Evolutionary conservation across 1,140 invertebrate genomes (phyloP).

Genomic region (Leptinotarsa texana): DNA sequence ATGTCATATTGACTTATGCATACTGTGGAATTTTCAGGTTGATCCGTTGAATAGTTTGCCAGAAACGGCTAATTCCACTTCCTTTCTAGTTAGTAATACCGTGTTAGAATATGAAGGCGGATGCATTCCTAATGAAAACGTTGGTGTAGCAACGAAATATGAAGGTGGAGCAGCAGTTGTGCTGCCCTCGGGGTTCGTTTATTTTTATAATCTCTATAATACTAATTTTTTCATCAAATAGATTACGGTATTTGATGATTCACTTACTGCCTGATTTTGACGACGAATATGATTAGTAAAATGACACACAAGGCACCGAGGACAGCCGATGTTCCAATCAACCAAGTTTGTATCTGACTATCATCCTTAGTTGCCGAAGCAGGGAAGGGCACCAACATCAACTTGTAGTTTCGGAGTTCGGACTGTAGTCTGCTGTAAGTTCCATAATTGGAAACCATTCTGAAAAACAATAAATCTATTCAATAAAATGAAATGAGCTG

Average conservation of each 20-base stretch:
- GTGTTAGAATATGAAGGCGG: no score
- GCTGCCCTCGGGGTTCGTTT: no score
- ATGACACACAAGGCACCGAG: conserved; percentile 58
- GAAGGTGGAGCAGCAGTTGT: no score
- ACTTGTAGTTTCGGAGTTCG: conserved; percentile 3
- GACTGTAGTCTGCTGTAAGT: conserved; percentile 30
- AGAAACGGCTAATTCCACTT: no score
- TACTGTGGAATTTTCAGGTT: no score
- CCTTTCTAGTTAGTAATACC: no score
- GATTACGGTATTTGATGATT: not conserved
- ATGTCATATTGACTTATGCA: no score
- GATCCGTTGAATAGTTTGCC: no score
- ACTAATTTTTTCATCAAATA: not conserved
- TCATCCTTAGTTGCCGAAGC: conserved; percentile 24
- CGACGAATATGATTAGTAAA: conserved; percentile 57
- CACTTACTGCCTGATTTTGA: conserved; percentile 60
- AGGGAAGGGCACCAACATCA: conserved; percentile 22
- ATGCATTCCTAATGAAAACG: no score
- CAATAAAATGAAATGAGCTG: no score
- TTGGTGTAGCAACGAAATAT: no score
- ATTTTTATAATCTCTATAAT: no score
- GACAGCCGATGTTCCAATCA: conserved; percentile 58
- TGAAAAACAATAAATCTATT: not conserved
- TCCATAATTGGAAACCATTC: conserved; percentile 32
- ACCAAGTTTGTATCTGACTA: conserved; percentile 56